Evolutionary conservation across 2,888 invertebrate genomes (phyloP).

Genomic region (Apoda limacodes): DNA sequence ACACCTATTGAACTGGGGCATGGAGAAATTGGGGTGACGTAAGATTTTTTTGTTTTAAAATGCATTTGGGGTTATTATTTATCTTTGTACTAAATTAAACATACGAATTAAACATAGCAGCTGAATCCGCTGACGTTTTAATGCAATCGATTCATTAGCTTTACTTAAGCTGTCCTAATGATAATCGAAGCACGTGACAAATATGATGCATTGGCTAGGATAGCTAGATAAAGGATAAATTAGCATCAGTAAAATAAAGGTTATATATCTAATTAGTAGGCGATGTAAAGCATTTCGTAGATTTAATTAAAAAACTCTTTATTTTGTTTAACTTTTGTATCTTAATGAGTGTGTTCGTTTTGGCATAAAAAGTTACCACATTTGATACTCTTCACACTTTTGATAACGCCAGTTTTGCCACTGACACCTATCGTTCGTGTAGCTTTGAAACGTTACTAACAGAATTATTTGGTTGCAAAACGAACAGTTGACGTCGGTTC

Average conservation of each 20-base stretch:
- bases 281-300: neutral
- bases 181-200: conserved; percentile 59
- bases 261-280: neutral
- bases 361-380: too few relatives aligned
- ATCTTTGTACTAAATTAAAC: conserved; percentile 5
- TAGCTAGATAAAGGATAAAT: conserved; percentile 30
- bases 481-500: too few relatives aligned
- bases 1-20: too few relatives aligned
- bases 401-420: too few relatives aligned
- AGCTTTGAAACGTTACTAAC: too few relatives aligned
- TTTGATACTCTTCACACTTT: too few relatives aligned
- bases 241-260: too few relatives aligned
- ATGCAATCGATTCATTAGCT: conserved; percentile 46
- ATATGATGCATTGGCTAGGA: conserved; percentile 63
- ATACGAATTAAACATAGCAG: conserved; percentile 23
- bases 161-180: too few relatives aligned
- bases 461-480: too few relatives aligned
- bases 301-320: neutral
- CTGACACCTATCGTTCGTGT: too few relatives aligned
- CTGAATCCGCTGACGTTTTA: conserved; percentile 33
- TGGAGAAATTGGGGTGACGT: too few relatives aligned
- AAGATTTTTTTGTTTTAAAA: neutral
- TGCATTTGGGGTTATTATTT: neutral
- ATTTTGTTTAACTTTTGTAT: neutral
- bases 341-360: too few relatives aligned